Base-by-base conservation (phyloP, 2,888 invertebrate species). In the Aporophyla nigra region DNA sequence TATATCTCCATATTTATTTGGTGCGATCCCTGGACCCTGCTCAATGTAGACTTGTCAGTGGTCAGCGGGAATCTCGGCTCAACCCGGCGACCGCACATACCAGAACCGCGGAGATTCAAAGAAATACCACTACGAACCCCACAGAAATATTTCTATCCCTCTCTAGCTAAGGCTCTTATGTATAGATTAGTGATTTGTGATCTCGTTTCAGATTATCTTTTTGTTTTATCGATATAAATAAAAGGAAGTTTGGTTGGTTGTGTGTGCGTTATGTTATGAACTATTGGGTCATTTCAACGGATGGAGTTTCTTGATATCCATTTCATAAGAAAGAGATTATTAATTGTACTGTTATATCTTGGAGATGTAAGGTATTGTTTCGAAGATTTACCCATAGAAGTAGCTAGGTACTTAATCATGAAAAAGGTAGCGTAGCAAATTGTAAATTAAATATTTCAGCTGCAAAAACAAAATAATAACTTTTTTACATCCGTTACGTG, bases 51-150 rank as follows among this genome's bases (percentile, higher is more conserved):
- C 74, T 79, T 88, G 92, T 92, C 91, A 87, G 91, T 93, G 94
- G 93, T 94, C 94, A 93, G 92, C 92, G 87, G 90, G 93, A 95
- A 96, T 96, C 96, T 95, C 95, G 89, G 93, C 83, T 86, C 84
- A 87, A 75, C 88, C 90, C 89, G 88, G 85, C 89, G 90, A 93
- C 95, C 95, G 93, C 94, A 93, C 94, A 95, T 95, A 93, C 95
- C 95, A 90, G 86, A 88, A 90, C 90, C 88, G 90, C 92, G 91
- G 92, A 92, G 92, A 93, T 92, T 94, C 93, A 80, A 91, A 93
- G 92, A 93, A 93, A 95, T 95, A 93, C 94, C 93, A 85, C 87
- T 87, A 87, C 91, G 88, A 84, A 85, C 89, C 91, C 88, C 83
- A 88, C 82, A 79, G 76, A 86, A 87, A 86, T 88, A 82, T 82